Evolutionary conservation across 2,888 invertebrate genomes (phyloP), one percentile per base, ranked within the genome.

Genomic region (Cordylochernes scorpioides): DNA sequence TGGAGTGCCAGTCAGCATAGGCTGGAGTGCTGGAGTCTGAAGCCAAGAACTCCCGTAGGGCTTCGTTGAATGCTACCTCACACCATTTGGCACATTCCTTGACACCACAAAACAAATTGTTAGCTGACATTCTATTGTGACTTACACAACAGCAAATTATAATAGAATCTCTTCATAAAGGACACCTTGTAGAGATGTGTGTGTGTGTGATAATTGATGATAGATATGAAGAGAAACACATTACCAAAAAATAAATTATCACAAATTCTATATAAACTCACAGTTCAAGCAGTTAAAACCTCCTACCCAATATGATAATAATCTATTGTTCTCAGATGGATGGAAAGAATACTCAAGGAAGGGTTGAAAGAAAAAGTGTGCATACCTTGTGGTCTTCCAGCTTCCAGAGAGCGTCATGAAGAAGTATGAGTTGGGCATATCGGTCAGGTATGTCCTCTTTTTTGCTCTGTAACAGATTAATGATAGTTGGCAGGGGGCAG

Each of bases 21-120:
- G 51, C 49, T 1, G 47, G 45, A 17, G 62, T 50, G 21, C 43
- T 44, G 13, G 36, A 38, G 13, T 42, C 40, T 10, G 39, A 38
- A 14, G 41, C 41, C 28, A 48, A 44, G 39, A 54, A 57, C 19
- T 66, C 64, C 29, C 64, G 62, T 29, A 74, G 57, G 2, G 70
- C 61, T 54, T 77, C 77, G 46, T 71, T 62, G 14, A 77, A 55
- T 44, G 70, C 71, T 30, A 62, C 65, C 42, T 78, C 68, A 2
- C 69, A 65, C 75, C 75, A 80, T 39, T 22, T 29, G 3, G 35
- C 30, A 27, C 38, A 38, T 14, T 35, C 38, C 35, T 36, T 18
- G 6, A n/a, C 8, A 19, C 19, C 9, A 9, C 9, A 19, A 19
- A 19, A 19, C 9, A 19, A 8, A 19, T 9, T 8, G 8, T 19